phyloP scores from a whole-genome alignment of 2,888 invertebrate genomes.

The Dioctria linearis region DNA sequence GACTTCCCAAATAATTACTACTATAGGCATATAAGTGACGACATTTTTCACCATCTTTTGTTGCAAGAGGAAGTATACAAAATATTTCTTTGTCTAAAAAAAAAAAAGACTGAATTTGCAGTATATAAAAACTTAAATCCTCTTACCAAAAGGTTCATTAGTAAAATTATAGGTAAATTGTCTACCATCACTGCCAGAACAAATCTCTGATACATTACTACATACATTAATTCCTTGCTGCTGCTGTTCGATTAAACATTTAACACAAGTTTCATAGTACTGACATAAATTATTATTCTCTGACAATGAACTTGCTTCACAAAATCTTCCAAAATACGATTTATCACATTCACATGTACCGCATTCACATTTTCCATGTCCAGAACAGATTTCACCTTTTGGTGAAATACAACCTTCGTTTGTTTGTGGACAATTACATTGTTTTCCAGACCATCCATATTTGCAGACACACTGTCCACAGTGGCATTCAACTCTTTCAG shows the following conservation, averaged over 20 bases:
- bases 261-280: slow-evolving; percentile 68
- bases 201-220: slow-evolving; percentile 64
- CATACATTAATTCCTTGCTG: slow-evolving; percentile 60
- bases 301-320: slow-evolving; percentile 65
- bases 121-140: neutral
- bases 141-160: slow-evolving; percentile 61
- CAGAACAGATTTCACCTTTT: slow-evolving; percentile 77
- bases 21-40: slow-evolving; percentile 67
- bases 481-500: slow-evolving; percentile 79
- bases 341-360: slow-evolving; percentile 72
- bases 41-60: slow-evolving; percentile 64
- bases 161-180: slow-evolving; percentile 65
- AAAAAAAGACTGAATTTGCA: neutral
- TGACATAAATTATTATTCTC: slow-evolving; percentile 68
- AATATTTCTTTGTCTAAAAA: slow-evolving; percentile 61
- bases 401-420: slow-evolving; percentile 74
- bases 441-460: slow-evolving; percentile 74
- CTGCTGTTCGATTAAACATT: slow-evolving; percentile 66
- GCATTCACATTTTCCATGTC: slow-evolving; percentile 84
- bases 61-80: slow-evolving; percentile 65
- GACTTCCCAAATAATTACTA: slow-evolving; percentile 61
- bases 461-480: slow-evolving; percentile 83
- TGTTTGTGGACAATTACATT: slow-evolving; percentile 75
- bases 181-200: slow-evolving; percentile 63
- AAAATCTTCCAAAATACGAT: slow-evolving; percentile 65